A percentile compares a stretch with the other conserved stretches of the same genome.
Conservation (phyloP, 2,113 vertebrate genomes). For the Acrocephalus kingi region DNA sequence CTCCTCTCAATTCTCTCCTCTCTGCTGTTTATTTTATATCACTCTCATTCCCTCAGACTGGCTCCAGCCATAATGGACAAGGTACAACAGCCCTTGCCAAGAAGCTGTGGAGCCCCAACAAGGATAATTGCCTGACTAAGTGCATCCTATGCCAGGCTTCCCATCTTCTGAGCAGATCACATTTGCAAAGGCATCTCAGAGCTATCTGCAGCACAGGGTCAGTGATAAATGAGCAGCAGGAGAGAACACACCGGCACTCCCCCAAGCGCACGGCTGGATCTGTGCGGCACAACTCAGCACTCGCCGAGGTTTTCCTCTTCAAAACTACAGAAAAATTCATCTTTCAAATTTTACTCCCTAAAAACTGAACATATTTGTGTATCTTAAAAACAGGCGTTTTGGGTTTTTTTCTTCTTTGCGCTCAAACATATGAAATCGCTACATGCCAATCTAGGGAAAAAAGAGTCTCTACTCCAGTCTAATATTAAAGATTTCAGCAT, state of each 20-base stretch:
- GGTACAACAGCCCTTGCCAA: background rate
- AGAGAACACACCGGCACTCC: background rate
- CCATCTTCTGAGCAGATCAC: background rate
- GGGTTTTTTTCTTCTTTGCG: background rate
- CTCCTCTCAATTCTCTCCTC: background rate
- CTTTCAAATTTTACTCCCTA: background rate
- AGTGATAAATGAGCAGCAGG: background rate
- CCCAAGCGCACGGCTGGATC: rapidly evolving
- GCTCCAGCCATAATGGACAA: background rate
- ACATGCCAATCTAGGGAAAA: background rate
- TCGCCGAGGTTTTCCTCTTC: rapidly evolving
- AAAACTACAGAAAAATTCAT: background rate
- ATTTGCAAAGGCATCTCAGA: background rate
- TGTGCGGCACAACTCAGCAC: background rate
- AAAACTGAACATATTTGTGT: background rate
- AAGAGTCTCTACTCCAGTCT: background rate
- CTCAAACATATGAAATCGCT: background rate
- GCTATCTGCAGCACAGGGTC: background rate
- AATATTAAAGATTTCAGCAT: background rate
- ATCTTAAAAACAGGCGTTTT: background rate
- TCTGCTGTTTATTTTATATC: slow-evolving; percentile 10
- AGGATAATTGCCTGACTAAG: slow-evolving; percentile 19
- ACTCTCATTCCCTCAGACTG: background rate
- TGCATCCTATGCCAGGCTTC: background rate
- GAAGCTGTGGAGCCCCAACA: background rate